Evolutionary conservation across 2,888 invertebrate species (phyloP), one percentile per base, ranked within the genome.

Genomic region (Tolmerus cingulatus): DNA sequence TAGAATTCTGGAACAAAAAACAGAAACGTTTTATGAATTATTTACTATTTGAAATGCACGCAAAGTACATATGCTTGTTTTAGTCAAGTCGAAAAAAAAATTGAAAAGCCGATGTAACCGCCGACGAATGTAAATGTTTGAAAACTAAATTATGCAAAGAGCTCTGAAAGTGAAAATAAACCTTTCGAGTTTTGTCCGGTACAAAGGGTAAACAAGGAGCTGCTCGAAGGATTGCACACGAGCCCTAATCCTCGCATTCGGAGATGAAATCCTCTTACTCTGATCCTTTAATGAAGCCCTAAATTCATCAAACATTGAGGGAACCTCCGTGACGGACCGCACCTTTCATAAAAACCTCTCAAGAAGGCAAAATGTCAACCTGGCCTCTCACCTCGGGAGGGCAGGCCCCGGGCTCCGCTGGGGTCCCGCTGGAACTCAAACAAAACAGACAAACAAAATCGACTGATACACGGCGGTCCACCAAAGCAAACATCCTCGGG

Each of bases 401-500:
- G 66, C 9, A 19, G 9, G n/a, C 66, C 9, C 12, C 9, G 23
- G 27, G 12, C 23, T 12, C 66, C 27, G 23, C 16, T 51, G 51
- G n/a, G 7, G 8, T 76, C 76, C 30, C 14, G 76, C 34, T 76
- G 37, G 51, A 51, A 81, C 8, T 14, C 51, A 81, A 81, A 81
- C 9, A 81, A 46, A 16, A 43, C 30, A 4, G 30, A n/a, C 51
- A 55, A 81, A 81, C 51, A 81, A 27, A 23, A 34, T 34, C 30
- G 43, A 30, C 30, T 81, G 55, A 55, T 81, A 66, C 66, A 66
- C 66, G 66, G 23, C 37, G 51, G 51, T 51, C 81, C 81, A 66
- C 66, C 66, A 81, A 81, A 55, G 34, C 51, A 81, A 81, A 81
- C 51, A 81, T 51, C 51, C 43, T 81, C 76, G 40, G 76, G 40